Conservation (phyloP, 2,797 vertebrate genomes). For the Ctenopoma kingsleyae region DNA sequence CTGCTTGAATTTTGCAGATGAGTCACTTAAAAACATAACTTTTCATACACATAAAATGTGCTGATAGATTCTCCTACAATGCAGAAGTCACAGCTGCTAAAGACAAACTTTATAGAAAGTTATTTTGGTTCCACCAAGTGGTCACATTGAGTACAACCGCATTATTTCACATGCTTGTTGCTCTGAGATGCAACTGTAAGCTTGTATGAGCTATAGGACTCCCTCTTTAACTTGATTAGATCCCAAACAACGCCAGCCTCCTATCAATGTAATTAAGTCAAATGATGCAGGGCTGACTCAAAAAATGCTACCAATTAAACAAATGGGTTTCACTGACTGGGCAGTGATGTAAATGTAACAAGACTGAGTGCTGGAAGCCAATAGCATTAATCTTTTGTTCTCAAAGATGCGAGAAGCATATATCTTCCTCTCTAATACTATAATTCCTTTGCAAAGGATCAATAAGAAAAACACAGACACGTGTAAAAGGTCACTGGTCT, state of each 20-base stretch:
- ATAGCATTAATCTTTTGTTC: conserved; percentile 55
- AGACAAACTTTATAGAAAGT: conserved; percentile 2
- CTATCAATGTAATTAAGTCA: conserved; percentile 77
- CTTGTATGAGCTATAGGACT: conserved; percentile 43
- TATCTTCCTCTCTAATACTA: conserved; percentile 23
- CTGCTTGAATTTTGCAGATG: neutral
- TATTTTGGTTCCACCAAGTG: conserved; percentile 63
- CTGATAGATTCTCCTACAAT: neutral
- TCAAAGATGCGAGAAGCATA: conserved; percentile 47
- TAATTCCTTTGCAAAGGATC: conserved; percentile 36
- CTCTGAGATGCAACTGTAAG: conserved; percentile 21
- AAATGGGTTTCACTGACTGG: conserved; percentile 68
- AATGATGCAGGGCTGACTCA: conserved; percentile 72
- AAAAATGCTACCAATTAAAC: conserved; percentile 71
- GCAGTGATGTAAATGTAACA: conserved; percentile 58
- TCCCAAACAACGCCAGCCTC: conserved; percentile 52
- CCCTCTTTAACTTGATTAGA: conserved; percentile 67
- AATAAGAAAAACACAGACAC: conserved; percentile 58
- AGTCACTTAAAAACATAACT: neutral
- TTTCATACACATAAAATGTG: neutral
- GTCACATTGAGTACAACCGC: conserved; percentile 30
- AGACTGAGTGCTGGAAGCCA: conserved; percentile 32
- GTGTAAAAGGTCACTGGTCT: conserved; percentile 70
- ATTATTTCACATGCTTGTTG: neutral
- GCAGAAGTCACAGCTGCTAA: neutral